Conservation (phyloP, 2,888 invertebrate genomes). For the Drosophila melanocephala region DNA sequence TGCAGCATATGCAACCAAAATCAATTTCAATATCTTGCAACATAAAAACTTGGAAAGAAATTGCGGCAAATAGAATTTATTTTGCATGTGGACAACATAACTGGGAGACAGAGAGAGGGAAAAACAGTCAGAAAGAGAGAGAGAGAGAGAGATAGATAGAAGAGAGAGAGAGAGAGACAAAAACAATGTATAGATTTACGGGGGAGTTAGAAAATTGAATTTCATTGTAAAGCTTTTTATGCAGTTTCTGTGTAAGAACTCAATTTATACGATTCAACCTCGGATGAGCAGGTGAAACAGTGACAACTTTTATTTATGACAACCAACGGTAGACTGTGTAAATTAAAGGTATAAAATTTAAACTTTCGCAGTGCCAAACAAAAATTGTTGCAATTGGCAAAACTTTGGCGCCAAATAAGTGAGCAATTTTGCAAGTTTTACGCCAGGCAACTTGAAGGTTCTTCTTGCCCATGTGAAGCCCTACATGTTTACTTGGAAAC, state of each 20-base stretch:
- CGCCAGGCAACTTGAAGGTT: slow-evolving; percentile 24
- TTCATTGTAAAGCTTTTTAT: slow-evolving; percentile 53
- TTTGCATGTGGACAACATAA: slow-evolving; percentile 42
- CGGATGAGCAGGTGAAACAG: slow-evolving; percentile 11
- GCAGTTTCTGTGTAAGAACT: slow-evolving; percentile 44
- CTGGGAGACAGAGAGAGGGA: neutral
- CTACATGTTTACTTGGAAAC: slow-evolving; percentile 58
- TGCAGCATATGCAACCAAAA: slow-evolving; percentile 75
- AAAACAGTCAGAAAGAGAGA: neutral
- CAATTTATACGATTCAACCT: slow-evolving; percentile 32
- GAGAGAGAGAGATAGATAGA: neutral
- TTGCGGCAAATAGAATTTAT: slow-evolving; percentile 65
- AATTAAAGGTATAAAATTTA: slow-evolving; percentile 65
- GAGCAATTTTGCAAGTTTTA: slow-evolving; percentile 54
- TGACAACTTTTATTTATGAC: slow-evolving; percentile 46
- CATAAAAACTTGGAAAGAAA: slow-evolving; percentile 62
- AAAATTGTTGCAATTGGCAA: slow-evolving; percentile 55
- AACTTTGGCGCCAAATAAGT: slow-evolving; percentile 74
- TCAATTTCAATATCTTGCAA: slow-evolving; percentile 76
- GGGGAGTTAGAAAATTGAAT: slow-evolving; percentile 58
- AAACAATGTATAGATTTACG: slow-evolving; percentile 17
- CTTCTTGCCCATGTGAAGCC: slow-evolving; percentile 33
- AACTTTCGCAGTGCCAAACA: slow-evolving; percentile 43
- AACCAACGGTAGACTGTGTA: slow-evolving; percentile 40
- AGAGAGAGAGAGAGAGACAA: slow-evolving; percentile 4